Base-by-base conservation (phyloP, 2,888 invertebrate genomes). In the Dynastes hyllus region DNA sequence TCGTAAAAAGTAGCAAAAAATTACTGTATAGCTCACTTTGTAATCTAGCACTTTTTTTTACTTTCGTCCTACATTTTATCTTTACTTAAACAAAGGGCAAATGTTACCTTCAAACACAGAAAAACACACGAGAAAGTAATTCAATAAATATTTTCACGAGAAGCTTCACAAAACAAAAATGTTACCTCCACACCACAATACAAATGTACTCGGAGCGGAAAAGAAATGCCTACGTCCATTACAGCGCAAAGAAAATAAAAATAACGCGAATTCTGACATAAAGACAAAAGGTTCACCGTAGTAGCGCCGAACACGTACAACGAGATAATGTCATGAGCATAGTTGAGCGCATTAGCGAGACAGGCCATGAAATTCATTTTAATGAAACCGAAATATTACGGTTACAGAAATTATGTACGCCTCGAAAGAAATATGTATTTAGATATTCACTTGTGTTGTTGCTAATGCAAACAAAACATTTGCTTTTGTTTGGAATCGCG, bases 321-420 rank as follows among this genome's bases (percentile, higher is more conserved):
- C 67, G 45, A 67, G 67, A 67, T 67, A 67, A 67, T 67, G 67
- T 67, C 67, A 22, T n/a, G 67, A 45, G 67, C 67, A 67, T 67
- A 27, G 67, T 22, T 32, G 67, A 13, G 50, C 67, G 67, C 67
- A 67, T 67, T 67, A 67, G 67, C 67, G 22, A 67, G 22, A 11
- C 67, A 50, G 50, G 45, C 45, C 67, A 67, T 67, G 67, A 67
- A 67, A 67, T 67, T 67, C 67, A 67, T 67, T 67, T 67, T 67
- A 67, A 67, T 67, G 50, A 67, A 67, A 67, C 16, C 67, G 67
- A 67, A 67, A 67, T 67, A 67, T 67, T 45, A 22, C 11, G 45
- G 45, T 8, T n/a, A 27, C 45, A 50, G 45, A 27, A 67, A 67
- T 67, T 67, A 50, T 27, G 50, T 67, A 67, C 50, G 67, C 67